Conservation (phyloP, 2,113 vertebrate genomes). For the Sinocyclocheilus rhinocerous region DNA sequence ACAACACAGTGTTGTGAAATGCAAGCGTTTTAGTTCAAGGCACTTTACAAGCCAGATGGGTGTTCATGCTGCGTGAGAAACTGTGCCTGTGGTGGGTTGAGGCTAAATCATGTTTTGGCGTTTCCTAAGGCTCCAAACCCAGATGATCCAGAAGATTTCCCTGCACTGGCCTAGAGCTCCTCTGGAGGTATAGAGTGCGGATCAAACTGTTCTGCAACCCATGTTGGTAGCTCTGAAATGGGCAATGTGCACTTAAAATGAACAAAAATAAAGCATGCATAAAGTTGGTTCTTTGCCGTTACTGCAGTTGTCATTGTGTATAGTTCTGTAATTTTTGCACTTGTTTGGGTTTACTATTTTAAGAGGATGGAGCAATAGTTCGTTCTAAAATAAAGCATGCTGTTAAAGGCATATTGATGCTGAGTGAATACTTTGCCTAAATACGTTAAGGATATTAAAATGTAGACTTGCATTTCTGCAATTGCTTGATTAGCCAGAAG, state of each 20-base stretch:
- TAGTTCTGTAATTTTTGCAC: neutral
- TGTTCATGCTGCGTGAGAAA: neutral
- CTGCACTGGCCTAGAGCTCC: slow-evolving; percentile 80
- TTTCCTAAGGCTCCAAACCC: slow-evolving; percentile 82
- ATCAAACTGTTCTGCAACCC: neutral
- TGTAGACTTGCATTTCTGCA: neutral
- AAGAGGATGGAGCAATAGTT: neutral
- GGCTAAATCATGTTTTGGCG: slow-evolving; percentile 9
- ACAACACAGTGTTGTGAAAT: neutral
- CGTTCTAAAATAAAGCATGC: slow-evolving; percentile 44
- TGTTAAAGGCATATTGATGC: neutral
- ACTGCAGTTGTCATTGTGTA: neutral
- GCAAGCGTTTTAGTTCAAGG: neutral
- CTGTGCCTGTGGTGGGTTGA: neutral
- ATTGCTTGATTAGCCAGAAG: neutral
- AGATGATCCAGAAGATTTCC: slow-evolving; percentile 93
- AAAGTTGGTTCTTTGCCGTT: slow-evolving; percentile 13
- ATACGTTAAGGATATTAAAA: neutral
- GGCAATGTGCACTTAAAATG: slow-evolving; percentile 31
- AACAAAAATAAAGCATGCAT: neutral
- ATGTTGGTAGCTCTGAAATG: slow-evolving; percentile 2
- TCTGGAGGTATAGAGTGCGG: neutral
- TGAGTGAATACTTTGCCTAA: neutral
- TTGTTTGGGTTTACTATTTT: neutral
- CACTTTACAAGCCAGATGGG: neutral